Evolutionary conservation across 2,888 invertebrate species (phyloP).

Genomic region (Adelognathus sp.): DNA sequence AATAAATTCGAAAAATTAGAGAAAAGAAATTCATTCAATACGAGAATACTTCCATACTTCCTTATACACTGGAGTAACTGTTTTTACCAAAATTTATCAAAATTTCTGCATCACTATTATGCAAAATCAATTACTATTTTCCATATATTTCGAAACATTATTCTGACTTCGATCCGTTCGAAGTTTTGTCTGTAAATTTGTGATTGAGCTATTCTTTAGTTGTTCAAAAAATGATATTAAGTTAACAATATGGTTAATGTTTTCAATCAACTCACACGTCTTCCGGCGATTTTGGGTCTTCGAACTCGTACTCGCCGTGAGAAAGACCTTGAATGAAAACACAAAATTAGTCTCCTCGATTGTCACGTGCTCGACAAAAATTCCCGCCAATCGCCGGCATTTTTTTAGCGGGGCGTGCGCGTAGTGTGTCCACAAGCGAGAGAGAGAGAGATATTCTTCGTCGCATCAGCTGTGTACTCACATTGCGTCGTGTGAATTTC

Average conservation of each 20-base stretch:
- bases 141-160: too few relatives aligned
- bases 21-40: too few relatives aligned
- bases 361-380: conserved; percentile 10
- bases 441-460: neutral
- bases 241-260: neutral
- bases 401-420: neutral
- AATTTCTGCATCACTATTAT: too few relatives aligned
- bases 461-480: conserved; percentile 60
- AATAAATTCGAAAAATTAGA: too few relatives aligned
- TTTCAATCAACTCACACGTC: conserved; percentile 88
- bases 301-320: conserved; percentile 95
- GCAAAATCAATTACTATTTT: too few relatives aligned
- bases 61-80: too few relatives aligned
- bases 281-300: conserved; percentile 94
- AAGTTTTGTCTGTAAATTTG: too few relatives aligned
- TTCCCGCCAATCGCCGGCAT: conserved; percentile 30
- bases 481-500: conserved; percentile 67
- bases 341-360: neutral
- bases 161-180: too few relatives aligned
- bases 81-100: too few relatives aligned
- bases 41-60: too few relatives aligned
- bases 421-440: conserved; percentile 3
- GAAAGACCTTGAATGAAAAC: conserved; percentile 81
- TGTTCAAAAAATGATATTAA: neutral
- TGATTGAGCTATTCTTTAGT: conserved; percentile 14